A percentile compares a stretch with the other conserved stretches of the same genome.
Conservation (phyloP, 2,888 invertebrate species). For the Syrphus vitripennis region DNA sequence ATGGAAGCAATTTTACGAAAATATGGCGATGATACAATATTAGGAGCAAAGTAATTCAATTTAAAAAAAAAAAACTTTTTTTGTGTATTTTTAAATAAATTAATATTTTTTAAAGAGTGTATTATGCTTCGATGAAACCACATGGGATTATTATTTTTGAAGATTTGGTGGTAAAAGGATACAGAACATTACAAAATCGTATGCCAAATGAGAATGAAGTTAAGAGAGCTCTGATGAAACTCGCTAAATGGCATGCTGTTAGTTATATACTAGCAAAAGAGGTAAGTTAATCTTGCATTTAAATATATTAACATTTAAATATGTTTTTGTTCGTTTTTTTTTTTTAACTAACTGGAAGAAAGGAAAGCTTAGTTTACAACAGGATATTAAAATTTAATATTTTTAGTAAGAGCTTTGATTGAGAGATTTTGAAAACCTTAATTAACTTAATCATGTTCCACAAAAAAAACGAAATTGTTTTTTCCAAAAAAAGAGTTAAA, state of each 20-base stretch:
- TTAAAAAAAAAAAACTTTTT: background rate
- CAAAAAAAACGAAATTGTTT: too few relatives aligned
- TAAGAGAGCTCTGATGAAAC: conserved; percentile 69
- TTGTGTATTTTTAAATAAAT: background rate
- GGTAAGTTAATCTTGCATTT: conserved; percentile 15
- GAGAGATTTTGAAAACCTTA: too few relatives aligned
- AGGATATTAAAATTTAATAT: too few relatives aligned
- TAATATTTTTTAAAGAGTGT: background rate
- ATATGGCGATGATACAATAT: conserved; percentile 72
- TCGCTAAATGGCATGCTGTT: conserved; percentile 75
- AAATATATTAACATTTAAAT: too few relatives aligned
- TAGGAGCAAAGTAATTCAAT: conserved; percentile 69
- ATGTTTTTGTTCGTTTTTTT: background rate
- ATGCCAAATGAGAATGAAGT: conserved; percentile 64
- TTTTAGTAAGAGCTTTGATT: too few relatives aligned
- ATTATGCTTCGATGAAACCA: background rate
- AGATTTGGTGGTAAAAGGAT: conserved; percentile 50
- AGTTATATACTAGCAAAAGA: conserved; percentile 71
- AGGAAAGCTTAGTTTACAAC: too few relatives aligned
- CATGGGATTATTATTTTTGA: background rate
- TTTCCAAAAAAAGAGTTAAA: too few relatives aligned
- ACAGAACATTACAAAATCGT: conserved; percentile 53
- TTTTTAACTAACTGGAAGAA: too few relatives aligned
- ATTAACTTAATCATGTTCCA: too few relatives aligned
- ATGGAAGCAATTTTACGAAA: conserved; percentile 73